A percentile compares a stretch with the other conserved stretches of the same genome.
These are phyloP conservation scores for Hippopotamus amphibius DNA, from an alignment of 2,113 vertebrate species.

Conservation along the genomic window DNA sequence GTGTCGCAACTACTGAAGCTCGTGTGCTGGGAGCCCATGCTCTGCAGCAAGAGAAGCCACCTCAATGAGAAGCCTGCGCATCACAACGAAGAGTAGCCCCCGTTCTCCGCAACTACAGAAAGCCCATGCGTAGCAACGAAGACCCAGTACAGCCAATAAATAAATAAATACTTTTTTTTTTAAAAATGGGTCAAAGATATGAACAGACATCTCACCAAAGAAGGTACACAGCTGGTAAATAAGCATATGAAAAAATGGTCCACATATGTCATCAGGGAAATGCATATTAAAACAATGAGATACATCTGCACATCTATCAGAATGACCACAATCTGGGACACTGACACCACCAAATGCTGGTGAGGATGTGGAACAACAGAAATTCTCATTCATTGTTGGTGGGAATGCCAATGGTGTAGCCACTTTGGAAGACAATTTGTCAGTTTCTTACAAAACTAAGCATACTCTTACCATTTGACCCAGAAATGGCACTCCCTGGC, in stretches of 20 bases:
- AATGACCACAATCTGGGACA: neutral
- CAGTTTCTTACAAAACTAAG: neutral
- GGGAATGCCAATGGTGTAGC: neutral
- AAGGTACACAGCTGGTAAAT: neutral
- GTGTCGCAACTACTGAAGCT: too few relatives aligned
- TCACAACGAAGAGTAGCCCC: too few relatives aligned
- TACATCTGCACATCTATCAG: fast-evolving
- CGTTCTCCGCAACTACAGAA: neutral
- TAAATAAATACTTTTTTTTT: neutral
- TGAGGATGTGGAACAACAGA: neutral
- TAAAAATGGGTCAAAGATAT: constrained; percentile 2
- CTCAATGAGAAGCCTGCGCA: too few relatives aligned
- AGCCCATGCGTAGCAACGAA: neutral
- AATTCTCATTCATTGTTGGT: neutral
- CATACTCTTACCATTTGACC: neutral
- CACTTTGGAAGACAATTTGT: neutral
- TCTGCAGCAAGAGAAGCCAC: too few relatives aligned
- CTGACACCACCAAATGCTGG: neutral
- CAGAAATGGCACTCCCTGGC: neutral
- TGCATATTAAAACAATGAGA: neutral
- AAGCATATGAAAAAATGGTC: neutral
- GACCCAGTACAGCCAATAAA: too few relatives aligned
- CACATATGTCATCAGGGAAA: neutral
- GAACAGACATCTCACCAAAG: neutral
- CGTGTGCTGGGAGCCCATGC: too few relatives aligned